Percentiles rank a stretch among this genome's conserved stretches.
Evolutionary conservation across 2,797 vertebrate genomes (phyloP).

Genomic region (Falco naumanni): DNA sequence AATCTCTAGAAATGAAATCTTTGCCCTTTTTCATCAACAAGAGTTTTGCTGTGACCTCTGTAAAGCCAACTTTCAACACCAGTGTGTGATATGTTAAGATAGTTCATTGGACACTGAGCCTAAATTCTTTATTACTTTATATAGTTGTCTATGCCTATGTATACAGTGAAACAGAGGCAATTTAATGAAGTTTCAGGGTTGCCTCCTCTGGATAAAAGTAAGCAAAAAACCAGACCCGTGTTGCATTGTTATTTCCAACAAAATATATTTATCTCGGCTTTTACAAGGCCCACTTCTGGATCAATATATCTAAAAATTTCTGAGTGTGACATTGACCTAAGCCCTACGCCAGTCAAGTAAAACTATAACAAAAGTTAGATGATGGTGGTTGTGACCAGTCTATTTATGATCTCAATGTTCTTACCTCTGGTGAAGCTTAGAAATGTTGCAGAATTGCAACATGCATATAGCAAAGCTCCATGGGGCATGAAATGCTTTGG

Average conservation of each 20-base stretch:
- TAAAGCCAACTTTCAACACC: fast-evolving
- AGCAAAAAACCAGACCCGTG: neutral
- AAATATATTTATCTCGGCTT: neutral
- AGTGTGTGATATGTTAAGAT: neutral
- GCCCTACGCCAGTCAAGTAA: neutral
- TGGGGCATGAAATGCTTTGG: neutral
- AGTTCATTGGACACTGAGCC: neutral
- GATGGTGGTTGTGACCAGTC: neutral
- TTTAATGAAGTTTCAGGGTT: neutral
- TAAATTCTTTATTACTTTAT: neutral
- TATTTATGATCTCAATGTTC: neutral
- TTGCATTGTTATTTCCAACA: neutral
- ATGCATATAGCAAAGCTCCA: neutral
- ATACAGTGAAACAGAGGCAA: neutral
- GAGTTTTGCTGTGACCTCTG: neutral
- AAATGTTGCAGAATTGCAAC: neutral
- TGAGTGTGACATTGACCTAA: neutral
- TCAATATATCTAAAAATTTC: neutral
- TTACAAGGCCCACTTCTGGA: neutral
- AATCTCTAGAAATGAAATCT: neutral
- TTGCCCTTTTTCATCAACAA: neutral
- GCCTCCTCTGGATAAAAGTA: neutral
- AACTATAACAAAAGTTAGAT: neutral
- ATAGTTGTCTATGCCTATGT: neutral
- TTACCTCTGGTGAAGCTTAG: neutral